phyloP scores from a whole-genome alignment of 2,797 vertebrate species.

The Streptopelia turtur region DNA sequence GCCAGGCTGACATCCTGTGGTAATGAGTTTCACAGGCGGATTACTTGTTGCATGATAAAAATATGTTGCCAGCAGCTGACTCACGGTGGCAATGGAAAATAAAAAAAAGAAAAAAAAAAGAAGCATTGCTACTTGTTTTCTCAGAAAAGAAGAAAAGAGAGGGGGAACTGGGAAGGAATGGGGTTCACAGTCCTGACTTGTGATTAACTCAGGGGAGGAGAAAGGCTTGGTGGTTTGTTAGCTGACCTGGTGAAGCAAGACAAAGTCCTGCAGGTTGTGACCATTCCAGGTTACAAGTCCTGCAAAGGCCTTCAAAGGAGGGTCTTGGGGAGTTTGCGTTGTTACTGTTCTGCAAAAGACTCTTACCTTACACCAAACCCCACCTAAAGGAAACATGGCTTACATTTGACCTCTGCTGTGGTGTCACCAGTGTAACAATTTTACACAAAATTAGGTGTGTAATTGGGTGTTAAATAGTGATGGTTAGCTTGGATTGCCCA shows the following conservation, averaged over 20 bases:
- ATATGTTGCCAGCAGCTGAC: background rate
- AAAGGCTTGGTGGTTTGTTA: background rate
- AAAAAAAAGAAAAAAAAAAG: background rate
- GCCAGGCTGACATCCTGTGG: background rate
- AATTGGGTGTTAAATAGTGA: conserved; percentile 80
- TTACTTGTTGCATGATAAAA: conserved; percentile 23
- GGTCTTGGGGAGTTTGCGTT: background rate
- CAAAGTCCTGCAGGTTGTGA: fast-evolving
- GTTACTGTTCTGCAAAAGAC: background rate
- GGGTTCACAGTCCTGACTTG: background rate
- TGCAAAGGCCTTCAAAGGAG: background rate
- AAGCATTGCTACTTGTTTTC: background rate
- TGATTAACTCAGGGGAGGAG: background rate
- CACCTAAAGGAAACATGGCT: background rate
- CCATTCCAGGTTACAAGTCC: background rate
- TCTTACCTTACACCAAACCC: background rate
- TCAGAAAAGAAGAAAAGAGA: background rate
- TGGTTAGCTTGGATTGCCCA: conserved; percentile 55
- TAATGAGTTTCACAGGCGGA: background rate
- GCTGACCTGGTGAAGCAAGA: background rate
- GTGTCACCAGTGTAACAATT: conserved; percentile 79
- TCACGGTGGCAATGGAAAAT: background rate
- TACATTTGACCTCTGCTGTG: conserved; percentile 65
- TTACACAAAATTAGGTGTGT: conserved; percentile 81
- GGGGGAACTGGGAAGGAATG: background rate